These are phyloP conservation scores for Ochropacha duplaris DNA, from an alignment of 2,888 invertebrate species.

Conservation along the genomic window DNA sequence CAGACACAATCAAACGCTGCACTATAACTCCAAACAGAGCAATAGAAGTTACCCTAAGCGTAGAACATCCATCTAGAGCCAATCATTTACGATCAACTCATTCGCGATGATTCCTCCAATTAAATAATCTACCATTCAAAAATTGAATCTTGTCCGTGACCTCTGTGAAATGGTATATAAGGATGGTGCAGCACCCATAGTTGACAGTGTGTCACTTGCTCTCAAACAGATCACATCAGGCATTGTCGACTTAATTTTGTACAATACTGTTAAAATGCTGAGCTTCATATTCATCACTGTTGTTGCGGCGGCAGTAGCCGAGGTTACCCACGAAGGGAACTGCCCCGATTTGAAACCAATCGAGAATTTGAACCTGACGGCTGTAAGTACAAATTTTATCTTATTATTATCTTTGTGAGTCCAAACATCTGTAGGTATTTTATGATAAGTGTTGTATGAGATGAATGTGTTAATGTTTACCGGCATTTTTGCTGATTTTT, in stretches of 20 bases:
- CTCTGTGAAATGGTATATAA: constrained; percentile 59
- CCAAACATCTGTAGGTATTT: background rate
- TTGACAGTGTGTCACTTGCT: constrained; percentile 44
- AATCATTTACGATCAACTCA: constrained; percentile 27
- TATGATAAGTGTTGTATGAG: background rate
- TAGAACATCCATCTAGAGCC: constrained; percentile 1
- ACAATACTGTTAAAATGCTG: constrained; percentile 46
- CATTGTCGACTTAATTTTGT: constrained; percentile 36
- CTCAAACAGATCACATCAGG: constrained; percentile 32
- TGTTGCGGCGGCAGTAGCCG: constrained; percentile 53
- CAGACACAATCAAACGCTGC: background rate
- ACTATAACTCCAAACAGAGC: background rate
- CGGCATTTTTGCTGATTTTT: background rate
- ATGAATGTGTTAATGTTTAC: background rate
- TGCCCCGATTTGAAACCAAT: constrained; percentile 63
- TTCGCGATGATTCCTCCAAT: constrained; percentile 42
- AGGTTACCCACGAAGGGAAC: constrained; percentile 52
- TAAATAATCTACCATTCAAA: constrained; percentile 51
- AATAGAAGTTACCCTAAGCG: background rate
- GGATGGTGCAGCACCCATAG: constrained; percentile 25
- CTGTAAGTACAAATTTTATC: constrained; percentile 40
- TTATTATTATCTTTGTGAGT: background rate
- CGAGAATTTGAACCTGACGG: constrained; percentile 59
- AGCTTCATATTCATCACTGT: constrained; percentile 45
- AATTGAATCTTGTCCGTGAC: constrained; percentile 60